Conservation (phyloP, 2,888 invertebrate species). For the Spilosoma lubricipeda region DNA sequence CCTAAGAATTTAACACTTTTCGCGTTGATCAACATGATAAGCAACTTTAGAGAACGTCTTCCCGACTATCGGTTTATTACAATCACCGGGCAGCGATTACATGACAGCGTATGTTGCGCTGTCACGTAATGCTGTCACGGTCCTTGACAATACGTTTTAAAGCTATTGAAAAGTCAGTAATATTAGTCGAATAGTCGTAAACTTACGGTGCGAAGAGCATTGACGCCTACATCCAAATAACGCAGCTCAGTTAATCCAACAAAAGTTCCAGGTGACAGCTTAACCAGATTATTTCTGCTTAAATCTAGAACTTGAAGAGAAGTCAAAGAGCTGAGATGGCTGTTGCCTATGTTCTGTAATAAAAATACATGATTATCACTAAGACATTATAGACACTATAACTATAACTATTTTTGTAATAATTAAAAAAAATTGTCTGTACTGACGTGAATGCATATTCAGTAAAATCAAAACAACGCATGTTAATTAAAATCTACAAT, state of each 20-base stretch:
- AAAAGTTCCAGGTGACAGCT: slow-evolving; percentile 93
- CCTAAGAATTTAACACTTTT: not conserved
- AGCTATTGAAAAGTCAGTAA: no score
- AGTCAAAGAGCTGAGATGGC: slow-evolving; percentile 88
- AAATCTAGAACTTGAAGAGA: slow-evolving; percentile 92
- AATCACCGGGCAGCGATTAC: not conserved
- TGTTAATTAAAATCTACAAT: no score
- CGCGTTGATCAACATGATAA: not conserved
- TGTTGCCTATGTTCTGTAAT: slow-evolving; percentile 91
- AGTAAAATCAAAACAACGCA: no score
- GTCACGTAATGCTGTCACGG: not conserved
- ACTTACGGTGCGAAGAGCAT: slow-evolving; percentile 94
- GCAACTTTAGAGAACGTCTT: not conserved
- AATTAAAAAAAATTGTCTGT: not conserved
- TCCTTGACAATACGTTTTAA: no score
- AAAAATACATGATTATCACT: not conserved
- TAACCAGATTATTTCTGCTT: slow-evolving; percentile 93
- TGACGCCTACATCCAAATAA: slow-evolving; percentile 93
- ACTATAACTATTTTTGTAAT: not conserved
- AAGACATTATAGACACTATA: not conserved
- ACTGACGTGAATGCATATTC: no score
- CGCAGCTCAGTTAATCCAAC: slow-evolving; percentile 90
- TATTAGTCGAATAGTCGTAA: not conserved
- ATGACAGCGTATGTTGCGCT: not conserved
- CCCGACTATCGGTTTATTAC: not conserved